Evolutionary conservation across 2,797 vertebrate species (phyloP).

Genomic region (Trachops cirrhosus): DNA sequence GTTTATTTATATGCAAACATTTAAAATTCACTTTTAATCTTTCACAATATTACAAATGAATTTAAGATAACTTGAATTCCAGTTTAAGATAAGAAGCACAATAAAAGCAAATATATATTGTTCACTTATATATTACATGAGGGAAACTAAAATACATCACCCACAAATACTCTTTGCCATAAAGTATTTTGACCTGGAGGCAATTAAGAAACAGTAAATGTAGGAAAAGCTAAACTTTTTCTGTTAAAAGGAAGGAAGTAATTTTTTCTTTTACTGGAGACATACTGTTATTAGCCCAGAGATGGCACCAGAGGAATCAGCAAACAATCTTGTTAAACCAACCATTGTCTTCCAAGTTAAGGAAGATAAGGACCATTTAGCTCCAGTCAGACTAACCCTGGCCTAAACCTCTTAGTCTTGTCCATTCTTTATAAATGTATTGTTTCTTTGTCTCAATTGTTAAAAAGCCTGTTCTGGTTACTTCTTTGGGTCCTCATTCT

Average conservation of each 20-base stretch:
- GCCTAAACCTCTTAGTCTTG: background rate
- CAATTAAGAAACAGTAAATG: background rate
- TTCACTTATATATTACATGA: background rate
- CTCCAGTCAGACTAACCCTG: background rate
- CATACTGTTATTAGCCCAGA: background rate
- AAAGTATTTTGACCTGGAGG: background rate
- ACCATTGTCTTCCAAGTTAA: background rate
- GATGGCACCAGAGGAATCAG: background rate
- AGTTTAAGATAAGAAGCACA: background rate
- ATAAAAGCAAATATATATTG: background rate
- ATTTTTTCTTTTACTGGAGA: background rate
- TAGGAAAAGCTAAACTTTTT: background rate
- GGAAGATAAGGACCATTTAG: background rate
- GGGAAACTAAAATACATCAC: background rate
- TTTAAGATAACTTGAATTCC: background rate
- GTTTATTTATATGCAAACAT: background rate
- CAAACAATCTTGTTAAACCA: background rate
- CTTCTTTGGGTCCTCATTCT: background rate
- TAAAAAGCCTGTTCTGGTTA: background rate
- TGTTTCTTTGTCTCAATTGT: background rate
- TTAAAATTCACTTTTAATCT: background rate
- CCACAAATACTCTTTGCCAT: background rate
- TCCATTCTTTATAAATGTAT: background rate
- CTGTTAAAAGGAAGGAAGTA: background rate
- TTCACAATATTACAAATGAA: conserved; percentile 1